phyloP scores from a whole-genome alignment of 1,140 invertebrate genomes.

The Macrocentrus cingulum region DNA sequence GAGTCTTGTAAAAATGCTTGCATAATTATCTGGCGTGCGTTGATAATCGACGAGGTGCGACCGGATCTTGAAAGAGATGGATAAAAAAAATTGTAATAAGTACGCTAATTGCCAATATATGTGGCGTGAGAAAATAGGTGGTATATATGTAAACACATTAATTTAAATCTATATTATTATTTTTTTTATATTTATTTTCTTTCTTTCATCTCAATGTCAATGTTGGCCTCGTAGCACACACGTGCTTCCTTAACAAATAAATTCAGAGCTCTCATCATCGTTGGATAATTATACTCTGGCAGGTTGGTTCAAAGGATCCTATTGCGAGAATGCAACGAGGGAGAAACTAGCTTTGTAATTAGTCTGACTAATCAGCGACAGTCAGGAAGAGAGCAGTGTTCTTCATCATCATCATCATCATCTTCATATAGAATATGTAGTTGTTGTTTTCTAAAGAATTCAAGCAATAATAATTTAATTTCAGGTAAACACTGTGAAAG shows the following conservation, averaged over 20 bases:
- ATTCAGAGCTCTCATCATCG: constrained; percentile 32
- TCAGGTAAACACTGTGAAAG: constrained; percentile 84
- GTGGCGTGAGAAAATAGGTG: constrained; percentile 29
- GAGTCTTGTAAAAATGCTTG: constrained; percentile 15
- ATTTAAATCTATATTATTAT: constrained; percentile 1
- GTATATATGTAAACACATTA: neutral
- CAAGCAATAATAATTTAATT: constrained; percentile 35
- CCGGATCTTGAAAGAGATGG: constrained; percentile 14
- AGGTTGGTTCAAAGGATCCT: constrained; percentile 44
- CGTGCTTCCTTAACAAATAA: constrained; percentile 48
- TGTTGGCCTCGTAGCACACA: constrained; percentile 19
- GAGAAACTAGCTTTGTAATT: constrained; percentile 42
- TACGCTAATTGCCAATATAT: constrained; percentile 11
- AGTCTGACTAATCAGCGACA: constrained; percentile 46
- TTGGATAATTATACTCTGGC: constrained; percentile 42
- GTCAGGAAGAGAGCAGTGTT: neutral
- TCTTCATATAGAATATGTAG: neutral
- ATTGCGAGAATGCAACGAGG: constrained; percentile 30
- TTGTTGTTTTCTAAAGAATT: no score
- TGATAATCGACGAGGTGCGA: constrained; percentile 27
- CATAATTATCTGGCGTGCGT: constrained; percentile 18
- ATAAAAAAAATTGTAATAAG: constrained; percentile 19
- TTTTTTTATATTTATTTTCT: neutral
- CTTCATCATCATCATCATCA: neutral
- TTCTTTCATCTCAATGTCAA: constrained; percentile 6